Conservation (phyloP, 2,888 invertebrate species). For the Xanthorhoe designata region DNA sequence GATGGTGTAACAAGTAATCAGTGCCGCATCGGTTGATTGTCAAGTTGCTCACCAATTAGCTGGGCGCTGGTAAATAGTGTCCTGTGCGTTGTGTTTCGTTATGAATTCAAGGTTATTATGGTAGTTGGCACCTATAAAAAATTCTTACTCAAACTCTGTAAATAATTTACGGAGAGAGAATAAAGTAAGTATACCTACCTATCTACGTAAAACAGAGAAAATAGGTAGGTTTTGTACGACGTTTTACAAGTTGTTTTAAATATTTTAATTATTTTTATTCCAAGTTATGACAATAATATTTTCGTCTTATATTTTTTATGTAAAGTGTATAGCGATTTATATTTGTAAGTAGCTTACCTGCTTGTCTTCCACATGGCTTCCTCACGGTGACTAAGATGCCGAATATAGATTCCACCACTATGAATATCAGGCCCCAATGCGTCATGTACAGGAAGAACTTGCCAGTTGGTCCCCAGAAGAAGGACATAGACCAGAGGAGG, state of each 20-base stretch:
- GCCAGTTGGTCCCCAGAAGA: slow-evolving; percentile 73
- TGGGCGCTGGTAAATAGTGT: slow-evolving; percentile 14
- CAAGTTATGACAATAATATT: too few relatives aligned
- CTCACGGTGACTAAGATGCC: slow-evolving; percentile 68
- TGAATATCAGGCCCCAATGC: slow-evolving; percentile 81
- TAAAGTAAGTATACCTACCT: too few relatives aligned
- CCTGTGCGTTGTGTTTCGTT: slow-evolving; percentile 13
- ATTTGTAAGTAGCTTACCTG: slow-evolving; percentile 54
- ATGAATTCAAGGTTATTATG: neutral
- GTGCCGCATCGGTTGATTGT: slow-evolving; percentile 49
- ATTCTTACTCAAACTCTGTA: too few relatives aligned
- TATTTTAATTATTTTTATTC: too few relatives aligned
- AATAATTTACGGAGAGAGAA: too few relatives aligned
- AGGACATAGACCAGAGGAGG: slow-evolving; percentile 63
- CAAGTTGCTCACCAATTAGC: slow-evolving; percentile 39
- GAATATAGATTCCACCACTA: slow-evolving; percentile 69
- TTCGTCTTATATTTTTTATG: too few relatives aligned
- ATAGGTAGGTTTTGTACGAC: too few relatives aligned
- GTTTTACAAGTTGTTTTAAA: too few relatives aligned
- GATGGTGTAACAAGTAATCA: slow-evolving; percentile 51
- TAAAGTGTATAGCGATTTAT: too few relatives aligned
- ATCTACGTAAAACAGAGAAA: too few relatives aligned
- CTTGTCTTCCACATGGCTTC: slow-evolving; percentile 50
- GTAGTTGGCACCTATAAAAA: neutral
- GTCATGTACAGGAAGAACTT: slow-evolving; percentile 85